Base-by-base conservation (phyloP, 2,113 vertebrate genomes). In the Sinocyclocheilus anshuiensis region DNA sequence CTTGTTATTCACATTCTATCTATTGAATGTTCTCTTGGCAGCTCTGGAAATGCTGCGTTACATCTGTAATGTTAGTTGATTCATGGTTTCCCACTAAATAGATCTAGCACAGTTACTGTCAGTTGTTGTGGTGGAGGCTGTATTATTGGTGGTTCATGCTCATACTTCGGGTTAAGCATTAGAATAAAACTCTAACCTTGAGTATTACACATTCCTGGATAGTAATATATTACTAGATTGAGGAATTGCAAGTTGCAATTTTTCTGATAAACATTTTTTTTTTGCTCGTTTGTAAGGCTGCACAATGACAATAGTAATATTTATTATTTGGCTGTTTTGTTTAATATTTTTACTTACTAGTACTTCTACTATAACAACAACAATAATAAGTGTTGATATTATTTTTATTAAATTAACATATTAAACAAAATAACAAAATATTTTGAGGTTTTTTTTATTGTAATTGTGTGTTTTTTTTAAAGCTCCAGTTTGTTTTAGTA, bases 21-120 rank as follows among this genome's bases (percentile, higher is more conserved):
- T 36, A 42, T 65, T 85, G 29, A 22, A 86, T 72, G 45, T 36
- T 65, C 48, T 84, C 39, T 80, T 75, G 39, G 71, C 76, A 75
- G 45, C 39, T 76, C 22, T 29, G 29, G 16, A 36, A 65, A 80
- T 53, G 69, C 33, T 50, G 59, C 63, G 7, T 20, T 53, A 29
- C 6, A 36, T 80, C 33, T 80, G 36, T 74, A 59, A 72, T 72
- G 36, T 42, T 42, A n/a, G 69, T 24, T 6, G 36, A 36, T 71
- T 26, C n/a, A 20, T 29, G 75, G 33, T 33, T 79, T 79, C 22
- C 22, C 6, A 3, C 20, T 29, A 79, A 61, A 42, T 61, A 61
- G 22, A 59, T 33, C 18, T 13, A n/a, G 11, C 55, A 59, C 10
- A 8, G 29, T 39, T 20, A 59, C 11, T 15, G 29, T 22, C 20